Percentiles rank a stretch among this genome's conserved stretches.
These are phyloP conservation scores for Muntiacus muntjak DNA, from an alignment of 2,113 vertebrate genomes.

Conservation along the genomic window DNA sequence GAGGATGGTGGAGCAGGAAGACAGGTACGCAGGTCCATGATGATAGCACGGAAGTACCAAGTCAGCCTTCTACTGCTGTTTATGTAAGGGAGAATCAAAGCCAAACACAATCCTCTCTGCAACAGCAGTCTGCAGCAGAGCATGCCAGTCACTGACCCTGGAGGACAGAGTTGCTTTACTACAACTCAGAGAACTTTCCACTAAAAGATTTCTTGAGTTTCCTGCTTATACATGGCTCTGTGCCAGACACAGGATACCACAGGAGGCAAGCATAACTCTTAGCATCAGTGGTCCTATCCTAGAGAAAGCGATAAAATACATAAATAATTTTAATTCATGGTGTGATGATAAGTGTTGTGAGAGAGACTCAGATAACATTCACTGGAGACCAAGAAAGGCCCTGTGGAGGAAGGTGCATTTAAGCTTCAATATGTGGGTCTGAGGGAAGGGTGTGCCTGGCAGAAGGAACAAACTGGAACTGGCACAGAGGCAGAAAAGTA, in stretches of 20 bases:
- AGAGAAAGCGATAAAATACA: neutral
- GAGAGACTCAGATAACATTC: conserved; percentile 1
- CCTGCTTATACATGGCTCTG: neutral
- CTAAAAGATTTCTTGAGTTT: neutral
- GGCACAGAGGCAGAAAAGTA: neutral
- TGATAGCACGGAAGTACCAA: neutral
- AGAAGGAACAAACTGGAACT: neutral
- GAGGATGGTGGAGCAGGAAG: neutral
- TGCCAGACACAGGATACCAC: neutral
- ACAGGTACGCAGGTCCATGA: neutral
- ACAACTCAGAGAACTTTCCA: neutral
- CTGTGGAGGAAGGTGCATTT: neutral
- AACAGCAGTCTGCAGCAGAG: neutral
- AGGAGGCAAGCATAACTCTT: neutral
- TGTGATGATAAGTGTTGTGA: neutral
- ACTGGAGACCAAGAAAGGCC: neutral
- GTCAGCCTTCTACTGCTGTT: neutral
- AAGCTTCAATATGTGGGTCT: neutral
- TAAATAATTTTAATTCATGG: neutral
- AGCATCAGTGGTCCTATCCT: neutral
- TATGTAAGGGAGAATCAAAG: neutral
- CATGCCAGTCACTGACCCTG: neutral
- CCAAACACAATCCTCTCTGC: neutral
- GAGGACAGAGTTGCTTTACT: neutral
- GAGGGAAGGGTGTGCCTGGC: neutral